These are phyloP conservation scores for Sanderia malayensis DNA, from an alignment of 30 jellyfish, hydroid and myxozoan species.

Conservation along the genomic window DNA sequence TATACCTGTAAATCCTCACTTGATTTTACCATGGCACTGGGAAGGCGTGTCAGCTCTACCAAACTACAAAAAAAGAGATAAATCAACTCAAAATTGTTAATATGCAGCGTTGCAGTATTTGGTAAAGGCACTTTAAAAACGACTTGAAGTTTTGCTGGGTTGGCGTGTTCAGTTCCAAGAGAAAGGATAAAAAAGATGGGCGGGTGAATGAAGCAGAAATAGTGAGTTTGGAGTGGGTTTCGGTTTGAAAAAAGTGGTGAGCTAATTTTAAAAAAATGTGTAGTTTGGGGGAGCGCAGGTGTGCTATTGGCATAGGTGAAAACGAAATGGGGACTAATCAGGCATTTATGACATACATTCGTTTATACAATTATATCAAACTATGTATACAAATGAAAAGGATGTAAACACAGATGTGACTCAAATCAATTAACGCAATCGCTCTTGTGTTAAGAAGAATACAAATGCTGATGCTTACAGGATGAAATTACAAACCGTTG, in stretches of 20 bases:
- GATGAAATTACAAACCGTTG: slow-evolving; percentile 46
- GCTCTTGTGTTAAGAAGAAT: no score
- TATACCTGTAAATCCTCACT: slow-evolving; percentile 58
- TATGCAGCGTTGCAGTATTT: neutral
- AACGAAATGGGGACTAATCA: no score
- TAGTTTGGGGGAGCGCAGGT: no score
- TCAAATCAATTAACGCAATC: no score
- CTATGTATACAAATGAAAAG: no score
- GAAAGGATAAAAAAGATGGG: neutral
- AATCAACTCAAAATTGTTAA: neutral
- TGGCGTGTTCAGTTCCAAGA: neutral
- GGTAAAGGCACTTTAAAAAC: neutral
- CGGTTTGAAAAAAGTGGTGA: no score
- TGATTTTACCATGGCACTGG: slow-evolving; percentile 28
- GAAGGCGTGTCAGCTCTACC: slow-evolving; percentile 45
- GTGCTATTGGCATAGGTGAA: no score
- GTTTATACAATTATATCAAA: no score
- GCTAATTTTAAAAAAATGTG: no score
- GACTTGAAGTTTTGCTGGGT: neutral
- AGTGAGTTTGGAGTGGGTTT: neutral
- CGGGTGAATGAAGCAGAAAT: neutral
- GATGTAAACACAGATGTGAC: no score
- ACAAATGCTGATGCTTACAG: no score
- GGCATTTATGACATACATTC: no score
- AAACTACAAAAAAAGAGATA: slow-evolving; percentile 12